Conservation (phyloP, 2,797 vertebrate species). For the Limnodromus scolopaceus region DNA sequence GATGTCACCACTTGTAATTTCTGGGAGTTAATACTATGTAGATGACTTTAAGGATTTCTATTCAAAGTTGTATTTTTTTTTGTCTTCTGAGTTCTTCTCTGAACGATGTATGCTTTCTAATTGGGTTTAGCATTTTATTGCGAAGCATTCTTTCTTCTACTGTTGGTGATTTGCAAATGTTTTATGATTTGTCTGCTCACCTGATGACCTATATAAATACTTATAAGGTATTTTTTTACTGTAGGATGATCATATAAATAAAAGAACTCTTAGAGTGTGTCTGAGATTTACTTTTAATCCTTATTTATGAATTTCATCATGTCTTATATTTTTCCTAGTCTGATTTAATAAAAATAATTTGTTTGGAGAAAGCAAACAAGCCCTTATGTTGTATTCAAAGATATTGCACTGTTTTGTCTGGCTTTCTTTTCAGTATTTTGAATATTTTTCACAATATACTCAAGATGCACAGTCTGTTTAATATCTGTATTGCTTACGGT, state of each 20-base stretch:
- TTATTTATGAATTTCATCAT: background rate
- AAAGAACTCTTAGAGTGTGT: background rate
- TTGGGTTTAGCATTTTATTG: background rate
- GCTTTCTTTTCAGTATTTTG: background rate
- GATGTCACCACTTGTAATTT: background rate
- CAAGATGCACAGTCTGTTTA: background rate
- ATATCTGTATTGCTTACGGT: constrained; percentile 12
- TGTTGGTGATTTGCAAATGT: background rate
- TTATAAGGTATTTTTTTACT: background rate
- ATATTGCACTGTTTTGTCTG: background rate
- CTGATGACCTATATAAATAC: background rate
- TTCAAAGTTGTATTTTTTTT: background rate
- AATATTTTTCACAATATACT: background rate
- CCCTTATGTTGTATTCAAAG: background rate
- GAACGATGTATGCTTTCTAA: background rate
- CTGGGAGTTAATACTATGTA: background rate
- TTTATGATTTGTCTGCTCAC: background rate
- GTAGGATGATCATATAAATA: background rate
- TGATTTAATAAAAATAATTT: background rate
- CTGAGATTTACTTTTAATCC: background rate
- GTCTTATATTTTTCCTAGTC: background rate
- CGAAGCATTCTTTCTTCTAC: background rate
- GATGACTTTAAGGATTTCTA: background rate
- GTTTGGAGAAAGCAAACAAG: background rate
- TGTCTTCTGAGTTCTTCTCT: background rate